Percentiles rank a stretch among this genome's conserved stretches.
These are phyloP conservation scores for Malurus leucopterus DNA, from an alignment of 2,797 vertebrate genomes.

Conservation along the genomic window DNA sequence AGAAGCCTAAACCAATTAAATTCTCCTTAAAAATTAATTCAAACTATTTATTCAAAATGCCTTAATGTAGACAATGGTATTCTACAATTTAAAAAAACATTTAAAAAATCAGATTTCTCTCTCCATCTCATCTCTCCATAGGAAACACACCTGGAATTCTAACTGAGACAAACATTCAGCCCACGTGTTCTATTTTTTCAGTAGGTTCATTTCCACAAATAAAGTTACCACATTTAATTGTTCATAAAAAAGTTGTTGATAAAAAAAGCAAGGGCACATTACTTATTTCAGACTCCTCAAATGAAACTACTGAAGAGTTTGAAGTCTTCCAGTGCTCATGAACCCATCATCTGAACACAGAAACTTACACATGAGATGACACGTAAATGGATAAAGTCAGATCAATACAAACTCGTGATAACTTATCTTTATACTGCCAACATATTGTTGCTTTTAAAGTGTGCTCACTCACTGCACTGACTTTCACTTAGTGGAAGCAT, in stretches of 20 bases:
- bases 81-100: neutral
- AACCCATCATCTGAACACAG: neutral
- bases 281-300: neutral
- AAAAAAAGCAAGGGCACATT: neutral
- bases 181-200: neutral
- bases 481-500: neutral
- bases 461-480: neutral
- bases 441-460: neutral
- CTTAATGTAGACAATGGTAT: neutral
- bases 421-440: neutral
- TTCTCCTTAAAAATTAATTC: neutral
- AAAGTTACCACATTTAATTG: neutral
- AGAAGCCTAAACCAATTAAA: neutral
- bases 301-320: neutral
- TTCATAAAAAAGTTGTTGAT: neutral
- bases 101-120: neutral
- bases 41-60: neutral
- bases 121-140: neutral
- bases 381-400: neutral
- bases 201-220: neutral
- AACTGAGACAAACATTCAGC: neutral
- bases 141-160: neutral
- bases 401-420: neutral
- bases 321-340: neutral
- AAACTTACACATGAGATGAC: fast-evolving